Evolutionary conservation across 1,140 invertebrate genomes (phyloP), one percentile per base, ranked within the genome.

Genomic region (Drosophila watanabei): DNA sequence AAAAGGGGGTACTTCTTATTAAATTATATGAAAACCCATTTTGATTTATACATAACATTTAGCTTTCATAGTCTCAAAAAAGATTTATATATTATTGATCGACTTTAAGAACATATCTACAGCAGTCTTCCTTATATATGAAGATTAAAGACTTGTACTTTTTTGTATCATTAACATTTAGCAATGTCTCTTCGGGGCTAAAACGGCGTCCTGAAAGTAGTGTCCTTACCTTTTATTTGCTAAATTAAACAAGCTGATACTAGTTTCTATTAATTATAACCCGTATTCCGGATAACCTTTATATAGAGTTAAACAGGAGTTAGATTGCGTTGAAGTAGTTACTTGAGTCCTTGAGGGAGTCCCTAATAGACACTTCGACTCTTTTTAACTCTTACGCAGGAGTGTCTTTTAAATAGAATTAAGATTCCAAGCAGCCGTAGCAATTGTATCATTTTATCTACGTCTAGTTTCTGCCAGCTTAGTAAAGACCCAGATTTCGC

Each of bases 401-500:
- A 11, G 10, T 3, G 5, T 33, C n/a, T 20, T 9, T 10, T 14
- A 13, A 16, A 0, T 20, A n/a, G 0, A 37, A 46, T n/a, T 28
- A 8, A 14, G 4, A 9, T 1, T 5, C 16, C 8, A 0, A 11
- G 4, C 7, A 45, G 16, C 18, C 30, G 9, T 16, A 37, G 30
- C 8, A 30, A 59, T 49, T 18, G n/a, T 24, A 49, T 35, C 43
- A 66, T 68, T 49, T 41, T 13, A 20, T 48, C 6, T 16, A 18
- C 28, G 13, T 14, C 37, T 16, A 30, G 30, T 46, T 20, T 39
- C 2, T 30, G 11, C 16, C 5, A n/a, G 28, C 13, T 49, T 18
- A 33, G 39, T 35, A 37, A 20, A 30, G 20, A 41, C 10, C 7
- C n/a, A 9, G 32, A 32, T 51, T 60, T 58, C 6, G 13, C 41